phyloP scores from a whole-genome alignment of 2,888 invertebrate species.

The Chorisops tibialis region DNA sequence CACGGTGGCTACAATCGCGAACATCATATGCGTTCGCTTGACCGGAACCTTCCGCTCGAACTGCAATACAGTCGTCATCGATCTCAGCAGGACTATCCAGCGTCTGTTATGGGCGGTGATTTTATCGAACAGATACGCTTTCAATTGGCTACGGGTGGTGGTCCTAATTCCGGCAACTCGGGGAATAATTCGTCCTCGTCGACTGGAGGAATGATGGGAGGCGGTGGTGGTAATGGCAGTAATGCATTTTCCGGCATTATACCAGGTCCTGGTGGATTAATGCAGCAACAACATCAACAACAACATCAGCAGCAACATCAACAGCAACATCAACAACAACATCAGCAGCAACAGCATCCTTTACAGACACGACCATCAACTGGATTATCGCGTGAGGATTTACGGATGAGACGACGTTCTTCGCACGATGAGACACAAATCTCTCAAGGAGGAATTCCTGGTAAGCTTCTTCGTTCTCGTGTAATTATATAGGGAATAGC shows the following conservation, averaged over 20 bases:
- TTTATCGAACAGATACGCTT: slow-evolving; percentile 51
- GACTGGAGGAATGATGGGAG: too few species aligned
- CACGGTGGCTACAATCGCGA: slow-evolving; percentile 42
- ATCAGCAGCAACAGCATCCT: slow-evolving; percentile 22
- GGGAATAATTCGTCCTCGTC: not conserved
- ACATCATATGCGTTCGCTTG: slow-evolving; percentile 52
- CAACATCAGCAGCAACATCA: slow-evolving; percentile 42
- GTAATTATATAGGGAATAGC: too few species aligned
- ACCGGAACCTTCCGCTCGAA: slow-evolving; percentile 51
- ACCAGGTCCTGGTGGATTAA: not conserved
- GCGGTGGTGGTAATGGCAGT: slow-evolving; percentile 39
- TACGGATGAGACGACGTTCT: slow-evolving; percentile 50
- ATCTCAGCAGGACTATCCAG: slow-evolving; percentile 38
- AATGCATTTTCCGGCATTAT: slow-evolving; percentile 1
- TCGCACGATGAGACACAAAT: slow-evolving; percentile 53
- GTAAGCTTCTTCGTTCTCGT: slow-evolving; percentile 37
- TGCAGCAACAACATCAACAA: too few species aligned
- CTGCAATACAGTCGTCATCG: slow-evolving; percentile 52
- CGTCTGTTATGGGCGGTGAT: slow-evolving; percentile 41
- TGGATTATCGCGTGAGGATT: slow-evolving; percentile 49
- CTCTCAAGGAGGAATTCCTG: slow-evolving; percentile 44
- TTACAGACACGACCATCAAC: slow-evolving; percentile 30
- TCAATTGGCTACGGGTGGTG: slow-evolving; percentile 41
- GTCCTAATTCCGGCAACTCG: not conserved
- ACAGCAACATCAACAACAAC: slow-evolving; percentile 39